phyloP scores from a whole-genome alignment of 2,797 vertebrate genomes.

The Heteromormyrus szaboi region DNA sequence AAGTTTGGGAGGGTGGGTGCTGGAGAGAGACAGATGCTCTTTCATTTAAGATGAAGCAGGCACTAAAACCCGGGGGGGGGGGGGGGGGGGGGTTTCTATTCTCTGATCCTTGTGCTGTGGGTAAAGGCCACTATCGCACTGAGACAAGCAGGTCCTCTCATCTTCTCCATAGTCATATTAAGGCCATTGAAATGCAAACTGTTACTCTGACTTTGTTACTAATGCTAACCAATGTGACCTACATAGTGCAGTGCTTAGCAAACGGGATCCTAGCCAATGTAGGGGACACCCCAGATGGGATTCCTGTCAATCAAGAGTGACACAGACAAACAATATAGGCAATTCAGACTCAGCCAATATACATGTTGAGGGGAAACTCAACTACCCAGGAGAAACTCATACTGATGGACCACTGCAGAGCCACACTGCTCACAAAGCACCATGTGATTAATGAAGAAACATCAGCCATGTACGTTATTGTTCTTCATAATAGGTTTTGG shows the following conservation, averaged over 20 bases:
- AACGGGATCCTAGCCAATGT: neutral
- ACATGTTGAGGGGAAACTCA: neutral
- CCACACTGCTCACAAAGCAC: neutral
- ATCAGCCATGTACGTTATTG: neutral
- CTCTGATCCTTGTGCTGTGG: neutral
- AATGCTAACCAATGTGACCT: neutral
- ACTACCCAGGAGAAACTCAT: neutral
- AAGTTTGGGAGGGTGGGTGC: neutral
- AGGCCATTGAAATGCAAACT: neutral
- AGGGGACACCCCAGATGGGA: neutral
- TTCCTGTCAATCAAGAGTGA: neutral
- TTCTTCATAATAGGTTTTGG: neutral
- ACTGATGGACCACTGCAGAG: neutral
- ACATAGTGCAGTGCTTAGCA: neutral
- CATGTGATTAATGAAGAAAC: neutral
- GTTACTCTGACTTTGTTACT: neutral
- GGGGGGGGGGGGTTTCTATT: neutral
- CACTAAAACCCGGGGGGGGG: neutral
- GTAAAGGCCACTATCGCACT: neutral
- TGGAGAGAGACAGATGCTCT: neutral
- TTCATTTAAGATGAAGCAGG: neutral
- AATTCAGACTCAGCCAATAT: neutral
- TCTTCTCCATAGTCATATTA: neutral
- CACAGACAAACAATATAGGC: neutral
- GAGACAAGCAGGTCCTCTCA: neutral